A percentile compares a stretch with the other conserved stretches of the same genome.
Conservation (phyloP, 1,140 invertebrate genomes). For the Anoplophora glabripennis region DNA sequence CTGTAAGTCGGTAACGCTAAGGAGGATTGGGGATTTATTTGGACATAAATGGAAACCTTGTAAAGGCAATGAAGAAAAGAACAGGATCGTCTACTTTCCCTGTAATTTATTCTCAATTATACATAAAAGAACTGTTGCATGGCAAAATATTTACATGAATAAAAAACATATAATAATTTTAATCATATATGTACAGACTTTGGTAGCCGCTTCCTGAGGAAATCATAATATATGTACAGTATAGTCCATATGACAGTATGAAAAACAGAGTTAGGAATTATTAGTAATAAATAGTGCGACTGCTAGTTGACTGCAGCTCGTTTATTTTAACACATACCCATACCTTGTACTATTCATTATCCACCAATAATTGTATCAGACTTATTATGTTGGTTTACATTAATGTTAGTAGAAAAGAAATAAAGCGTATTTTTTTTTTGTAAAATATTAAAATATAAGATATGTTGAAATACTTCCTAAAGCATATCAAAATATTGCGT, state of each 20-base stretch:
- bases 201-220: slow-evolving; percentile 34
- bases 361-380: slow-evolving; percentile 21
- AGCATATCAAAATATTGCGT: slow-evolving; percentile 24
- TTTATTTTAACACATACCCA: slow-evolving; percentile 1
- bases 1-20: no score
- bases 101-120: slow-evolving; percentile 31
- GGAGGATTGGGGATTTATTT: no score
- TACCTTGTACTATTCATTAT: slow-evolving; percentile 19
- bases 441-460: slow-evolving; percentile 14
- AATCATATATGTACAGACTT: slow-evolving; percentile 35
- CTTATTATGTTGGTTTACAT: slow-evolving; percentile 5
- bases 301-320: not conserved
- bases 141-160: slow-evolving; percentile 34
- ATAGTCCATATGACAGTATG: slow-evolving; percentile 11
- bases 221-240: slow-evolving; percentile 13
- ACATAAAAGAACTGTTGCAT: slow-evolving; percentile 28
- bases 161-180: slow-evolving; percentile 34
- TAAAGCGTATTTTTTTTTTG: slow-evolving; percentile 3
- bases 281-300: slow-evolving; percentile 6
- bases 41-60: no score
- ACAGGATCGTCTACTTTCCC: not conserved
- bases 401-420: slow-evolving; percentile 6
- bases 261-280: slow-evolving; percentile 6
- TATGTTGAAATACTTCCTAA: slow-evolving; percentile 24
- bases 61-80: no score